These are phyloP conservation scores for Noctuana brunneofusca DNA, from an alignment of 2,888 invertebrate genomes.

Conservation along the genomic window DNA sequence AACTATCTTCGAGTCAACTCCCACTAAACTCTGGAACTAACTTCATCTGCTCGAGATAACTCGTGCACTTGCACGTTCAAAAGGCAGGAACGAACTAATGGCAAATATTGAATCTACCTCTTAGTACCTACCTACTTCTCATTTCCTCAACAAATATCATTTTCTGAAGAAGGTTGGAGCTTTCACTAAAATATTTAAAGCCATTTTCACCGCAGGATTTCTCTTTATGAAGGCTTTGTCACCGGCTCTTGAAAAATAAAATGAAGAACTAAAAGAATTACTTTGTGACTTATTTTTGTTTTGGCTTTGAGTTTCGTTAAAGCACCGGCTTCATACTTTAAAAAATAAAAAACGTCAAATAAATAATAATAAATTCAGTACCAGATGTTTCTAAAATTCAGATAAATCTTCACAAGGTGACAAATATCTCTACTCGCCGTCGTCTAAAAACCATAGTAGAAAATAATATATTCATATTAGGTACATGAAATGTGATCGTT, in stretches of 20 bases:
- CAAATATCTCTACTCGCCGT: no score
- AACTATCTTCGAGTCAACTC: constrained; percentile 52
- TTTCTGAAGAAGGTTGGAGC: not conserved
- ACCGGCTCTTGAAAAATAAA: not conserved
- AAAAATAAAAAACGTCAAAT: no score
- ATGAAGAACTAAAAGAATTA: not conserved
- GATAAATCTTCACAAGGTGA: no score
- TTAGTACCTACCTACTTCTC: constrained; percentile 23
- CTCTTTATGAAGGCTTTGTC: not conserved
- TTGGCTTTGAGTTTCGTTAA: no score
- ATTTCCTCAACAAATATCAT: constrained; percentile 33
- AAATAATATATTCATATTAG: no score
- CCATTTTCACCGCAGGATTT: not conserved
- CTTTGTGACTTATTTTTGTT: not conserved
- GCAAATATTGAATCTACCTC: constrained; percentile 17
- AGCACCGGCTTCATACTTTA: no score
- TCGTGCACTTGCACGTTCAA: constrained; percentile 39
- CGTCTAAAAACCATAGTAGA: no score
- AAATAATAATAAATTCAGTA: no score
- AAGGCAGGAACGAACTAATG: constrained; percentile 19
- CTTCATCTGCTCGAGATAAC: constrained; percentile 49
- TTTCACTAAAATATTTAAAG: not conserved
- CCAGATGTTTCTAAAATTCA: no score
- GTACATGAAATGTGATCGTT: no score
- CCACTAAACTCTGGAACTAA: constrained; percentile 43